Base-by-base conservation (phyloP, 1,140 invertebrate species). In the Drosophila carrolli region DNA sequence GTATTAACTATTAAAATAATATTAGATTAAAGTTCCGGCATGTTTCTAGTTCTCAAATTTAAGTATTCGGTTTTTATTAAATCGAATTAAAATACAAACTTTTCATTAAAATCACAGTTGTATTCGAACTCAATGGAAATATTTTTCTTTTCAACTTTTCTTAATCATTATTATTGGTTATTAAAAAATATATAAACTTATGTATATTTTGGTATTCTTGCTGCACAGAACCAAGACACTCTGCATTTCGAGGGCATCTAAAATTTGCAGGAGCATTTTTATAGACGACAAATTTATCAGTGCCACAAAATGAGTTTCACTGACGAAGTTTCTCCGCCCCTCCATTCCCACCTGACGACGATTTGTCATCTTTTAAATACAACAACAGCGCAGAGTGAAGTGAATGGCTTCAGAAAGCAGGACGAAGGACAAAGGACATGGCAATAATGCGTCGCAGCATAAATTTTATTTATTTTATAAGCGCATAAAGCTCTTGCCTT, bases 401-500 rank as follows among this genome's bases (percentile, higher is more conserved):
- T 44, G 51, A 55, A 35, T 63, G 57, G 65, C 65, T 68, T 53
- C 13, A 9, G 16, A 53, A 47, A 44, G 38, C 13, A 46, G 54
- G 48, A 48, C 38, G 65, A 38, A 72, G 70, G 76, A 84, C 84
- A 88, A 78, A 88, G 74, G 75, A 83, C 75, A 89, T 60, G 83
- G 80, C 83, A 89, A 89, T 89, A 89, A 89, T 89, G 85, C 84
- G 85, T 90, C 85, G 61, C 85, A 75, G 84, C 84, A 89, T 89
- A 89, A 89, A 89, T 89, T 89, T 90, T 89, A 88, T 89, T 88
- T 89, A 88, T 88, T 89, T 88, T 81, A 88, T 88, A 89, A 88
- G 83, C 76, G 80, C 84, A 77, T 44, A 88, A 65, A 88, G 84
- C 73, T 67, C 83, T 81, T 58, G 78, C 40, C 68, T 46, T 62